Conservation (phyloP, 2,797 vertebrate species). For the Ataeniobius toweri region DNA sequence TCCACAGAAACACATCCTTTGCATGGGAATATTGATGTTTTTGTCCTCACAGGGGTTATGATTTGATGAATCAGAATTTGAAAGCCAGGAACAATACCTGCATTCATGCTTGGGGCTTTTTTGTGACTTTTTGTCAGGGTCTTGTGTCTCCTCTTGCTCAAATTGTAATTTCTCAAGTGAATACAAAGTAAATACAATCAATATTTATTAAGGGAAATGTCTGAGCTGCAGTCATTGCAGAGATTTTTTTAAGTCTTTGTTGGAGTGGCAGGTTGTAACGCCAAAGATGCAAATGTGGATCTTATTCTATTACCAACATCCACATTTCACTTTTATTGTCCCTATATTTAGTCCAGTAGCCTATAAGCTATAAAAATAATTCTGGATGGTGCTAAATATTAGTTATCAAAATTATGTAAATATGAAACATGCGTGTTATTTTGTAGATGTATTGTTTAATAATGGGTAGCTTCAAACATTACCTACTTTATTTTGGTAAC, state of each 20-base stretch:
- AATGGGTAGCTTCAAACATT: background rate
- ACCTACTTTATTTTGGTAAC: no score
- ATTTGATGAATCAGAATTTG: conserved; percentile 98
- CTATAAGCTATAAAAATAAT: background rate
- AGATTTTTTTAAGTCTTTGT: conserved; percentile 90
- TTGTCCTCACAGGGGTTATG: conserved; percentile 99
- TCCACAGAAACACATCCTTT: conserved; percentile 98
- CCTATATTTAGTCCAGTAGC: no score
- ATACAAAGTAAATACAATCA: conserved; percentile 88
- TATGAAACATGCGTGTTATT: no score
- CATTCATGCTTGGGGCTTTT: conserved; percentile 83
- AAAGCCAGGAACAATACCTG: conserved; percentile 90
- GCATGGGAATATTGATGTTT: conserved; percentile 98
- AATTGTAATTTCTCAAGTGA: conserved; percentile 88
- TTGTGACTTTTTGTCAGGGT: conserved; percentile 69
- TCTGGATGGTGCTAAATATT: background rate
- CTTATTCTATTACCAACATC: conserved; percentile 4
- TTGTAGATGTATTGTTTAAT: background rate
- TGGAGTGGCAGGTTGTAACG: conserved; percentile 88
- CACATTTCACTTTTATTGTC: conserved; percentile 4
- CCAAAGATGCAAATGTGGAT: conserved; percentile 84
- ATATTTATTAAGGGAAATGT: conserved; percentile 90
- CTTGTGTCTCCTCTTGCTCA: conserved; percentile 77
- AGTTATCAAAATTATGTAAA: background rate
- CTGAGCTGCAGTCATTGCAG: conserved; percentile 86